A percentile compares a stretch with the other conserved stretches of the same genome.
phyloP scores from a whole-genome alignment of 2,113 vertebrate genomes.

The Corythornis madagascariensis region DNA sequence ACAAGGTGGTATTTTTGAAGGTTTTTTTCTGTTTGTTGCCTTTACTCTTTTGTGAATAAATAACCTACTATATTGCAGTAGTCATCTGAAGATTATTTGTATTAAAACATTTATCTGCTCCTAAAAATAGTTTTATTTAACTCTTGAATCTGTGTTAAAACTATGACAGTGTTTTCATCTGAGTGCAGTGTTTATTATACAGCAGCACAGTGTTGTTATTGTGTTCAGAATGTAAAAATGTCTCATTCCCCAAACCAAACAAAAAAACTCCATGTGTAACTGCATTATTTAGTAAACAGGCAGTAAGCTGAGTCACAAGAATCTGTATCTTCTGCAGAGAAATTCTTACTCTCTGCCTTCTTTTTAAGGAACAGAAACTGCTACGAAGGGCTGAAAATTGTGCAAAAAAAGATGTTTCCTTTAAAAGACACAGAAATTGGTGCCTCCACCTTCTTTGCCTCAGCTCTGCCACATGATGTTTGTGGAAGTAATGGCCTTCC shows the following conservation, averaged over 20 bases:
- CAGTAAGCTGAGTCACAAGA: background rate
- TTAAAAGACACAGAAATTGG: constrained; percentile 91
- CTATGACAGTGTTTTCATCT: background rate
- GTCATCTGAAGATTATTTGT: background rate
- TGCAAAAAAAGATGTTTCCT: constrained; percentile 81
- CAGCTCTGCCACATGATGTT: constrained; percentile 95
- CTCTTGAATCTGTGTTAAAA: background rate
- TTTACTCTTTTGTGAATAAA: background rate
- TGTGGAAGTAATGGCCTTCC: constrained; percentile 98
- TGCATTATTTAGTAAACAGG: background rate
- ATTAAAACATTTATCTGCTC: background rate
- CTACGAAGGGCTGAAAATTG: background rate
- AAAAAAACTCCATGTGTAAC: background rate
- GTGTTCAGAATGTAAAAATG: background rate
- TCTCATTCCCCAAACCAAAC: background rate
- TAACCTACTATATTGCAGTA: background rate
- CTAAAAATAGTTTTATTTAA: background rate
- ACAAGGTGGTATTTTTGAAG: background rate
- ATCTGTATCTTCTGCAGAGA: background rate
- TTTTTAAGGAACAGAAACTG: background rate
- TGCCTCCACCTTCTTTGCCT: constrained; percentile 97
- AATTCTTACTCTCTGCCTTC: background rate
- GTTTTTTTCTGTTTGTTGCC: background rate
- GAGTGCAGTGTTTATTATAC: background rate
- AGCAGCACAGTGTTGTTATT: background rate